Percentiles rank a stretch among this genome's conserved stretches.
Conservation (phyloP, 2,888 invertebrate species). For the Acronicta leporina region DNA sequence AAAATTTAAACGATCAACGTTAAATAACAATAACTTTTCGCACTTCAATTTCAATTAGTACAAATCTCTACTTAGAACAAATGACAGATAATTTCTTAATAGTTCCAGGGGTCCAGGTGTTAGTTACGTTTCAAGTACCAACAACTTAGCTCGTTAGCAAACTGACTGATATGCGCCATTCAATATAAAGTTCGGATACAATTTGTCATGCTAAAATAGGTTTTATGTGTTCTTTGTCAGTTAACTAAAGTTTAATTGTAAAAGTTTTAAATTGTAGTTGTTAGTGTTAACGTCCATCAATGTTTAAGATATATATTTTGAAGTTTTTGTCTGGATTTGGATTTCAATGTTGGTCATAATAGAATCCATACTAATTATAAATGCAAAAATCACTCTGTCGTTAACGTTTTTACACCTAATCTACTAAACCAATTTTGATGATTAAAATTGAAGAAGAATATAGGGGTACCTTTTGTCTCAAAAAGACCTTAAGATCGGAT, state of each 20-base stretch:
- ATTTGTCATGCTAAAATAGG: constrained; percentile 33
- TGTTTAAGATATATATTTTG: not conserved
- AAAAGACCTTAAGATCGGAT: too few relatives aligned
- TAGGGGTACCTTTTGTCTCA: too few relatives aligned
- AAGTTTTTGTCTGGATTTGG: not conserved
- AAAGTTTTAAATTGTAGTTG: not conserved
- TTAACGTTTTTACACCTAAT: too few relatives aligned
- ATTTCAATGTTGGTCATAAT: too few relatives aligned
- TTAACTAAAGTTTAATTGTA: not conserved
- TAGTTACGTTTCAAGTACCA: constrained; percentile 58
- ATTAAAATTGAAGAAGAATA: too few relatives aligned
- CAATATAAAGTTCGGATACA: constrained; percentile 30
- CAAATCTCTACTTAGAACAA: constrained; percentile 42
- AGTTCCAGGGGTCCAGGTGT: constrained; percentile 59
- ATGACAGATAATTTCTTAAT: constrained; percentile 48
- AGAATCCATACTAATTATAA: too few relatives aligned
- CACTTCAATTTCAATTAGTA: constrained; percentile 38
- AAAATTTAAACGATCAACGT: too few relatives aligned
- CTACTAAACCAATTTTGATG: too few relatives aligned
- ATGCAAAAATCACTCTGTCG: too few relatives aligned
- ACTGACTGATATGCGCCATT: constrained; percentile 53
- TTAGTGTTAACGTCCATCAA: not conserved
- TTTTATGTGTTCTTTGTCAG: not conserved
- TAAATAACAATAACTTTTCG: too few relatives aligned
- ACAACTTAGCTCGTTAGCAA: constrained; percentile 67